Evolutionary conservation across 2,113 vertebrate species (phyloP).

Genomic region (Albula glossodonta): DNA sequence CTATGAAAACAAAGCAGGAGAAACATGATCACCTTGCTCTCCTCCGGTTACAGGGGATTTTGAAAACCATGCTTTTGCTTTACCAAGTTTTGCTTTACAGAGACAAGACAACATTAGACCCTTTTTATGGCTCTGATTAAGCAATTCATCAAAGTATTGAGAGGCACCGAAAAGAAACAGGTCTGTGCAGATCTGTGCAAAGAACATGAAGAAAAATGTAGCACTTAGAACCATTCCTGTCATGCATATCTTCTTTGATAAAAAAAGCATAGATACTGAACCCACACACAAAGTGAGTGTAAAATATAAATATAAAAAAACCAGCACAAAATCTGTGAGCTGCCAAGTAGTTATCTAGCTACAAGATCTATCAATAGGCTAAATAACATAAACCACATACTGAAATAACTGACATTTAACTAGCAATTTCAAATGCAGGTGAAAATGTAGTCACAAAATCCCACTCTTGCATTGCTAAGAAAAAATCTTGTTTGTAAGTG

Average conservation of each 20-base stretch:
- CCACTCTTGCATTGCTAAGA: neutral
- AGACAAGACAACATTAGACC: neutral
- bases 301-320: neutral
- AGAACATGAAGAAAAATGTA: neutral
- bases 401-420: neutral
- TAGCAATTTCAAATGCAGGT: neutral
- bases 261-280: neutral
- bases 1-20: neutral
- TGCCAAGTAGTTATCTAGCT: neutral
- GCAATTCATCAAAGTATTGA: neutral
- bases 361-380: neutral
- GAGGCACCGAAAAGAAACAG: neutral
- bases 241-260: neutral
- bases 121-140: neutral
- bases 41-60: neutral
- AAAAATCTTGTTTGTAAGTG: neutral
- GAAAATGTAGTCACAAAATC: neutral
- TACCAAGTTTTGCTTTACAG: neutral
- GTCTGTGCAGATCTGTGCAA: neutral
- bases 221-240: neutral
- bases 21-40: neutral
- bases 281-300: neutral
- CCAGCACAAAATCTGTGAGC: neutral
- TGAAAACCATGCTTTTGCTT: neutral
- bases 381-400: neutral